Percentiles rank a stretch among this genome's conserved stretches.
Conservation (phyloP, 2,888 invertebrate genomes). For the Parascotia fuliginaria region DNA sequence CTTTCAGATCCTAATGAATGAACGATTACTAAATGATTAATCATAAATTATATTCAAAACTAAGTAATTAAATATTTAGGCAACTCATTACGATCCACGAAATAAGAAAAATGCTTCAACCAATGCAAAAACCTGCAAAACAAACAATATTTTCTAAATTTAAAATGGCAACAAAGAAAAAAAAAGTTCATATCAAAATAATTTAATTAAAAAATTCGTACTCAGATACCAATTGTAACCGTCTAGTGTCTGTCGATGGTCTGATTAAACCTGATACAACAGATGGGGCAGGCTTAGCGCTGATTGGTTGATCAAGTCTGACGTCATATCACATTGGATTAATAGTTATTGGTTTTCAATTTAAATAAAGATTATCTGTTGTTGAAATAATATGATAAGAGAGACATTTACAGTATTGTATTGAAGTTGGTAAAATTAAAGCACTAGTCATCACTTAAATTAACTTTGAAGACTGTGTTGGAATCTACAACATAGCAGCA, state of each 20-base stretch:
- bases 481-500: no score
- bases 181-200: not conserved
- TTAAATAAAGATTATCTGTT: slow-evolving; percentile 6
- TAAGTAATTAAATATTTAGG: not conserved
- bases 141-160: no score
- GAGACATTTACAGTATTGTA: no score
- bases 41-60: no score
- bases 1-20: no score
- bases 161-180: not conserved
- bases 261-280: slow-evolving; percentile 33
- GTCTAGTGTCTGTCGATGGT: slow-evolving; percentile 3
- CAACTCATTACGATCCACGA: not conserved
- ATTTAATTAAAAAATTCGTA: not conserved
- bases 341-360: slow-evolving; percentile 38
- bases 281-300: slow-evolving; percentile 30
- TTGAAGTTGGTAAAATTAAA: no score
- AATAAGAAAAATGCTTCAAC: no score
- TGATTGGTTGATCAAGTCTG: slow-evolving; percentile 36
- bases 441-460: no score
- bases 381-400: not conserved
- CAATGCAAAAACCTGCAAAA: no score
- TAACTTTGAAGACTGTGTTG: no score
- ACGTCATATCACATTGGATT: slow-evolving; percentile 32
- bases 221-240: slow-evolving; percentile 1
- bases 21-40: no score